phyloP scores from a whole-genome alignment of 2,797 vertebrate genomes.

The Apodemus agrarius region DNA sequence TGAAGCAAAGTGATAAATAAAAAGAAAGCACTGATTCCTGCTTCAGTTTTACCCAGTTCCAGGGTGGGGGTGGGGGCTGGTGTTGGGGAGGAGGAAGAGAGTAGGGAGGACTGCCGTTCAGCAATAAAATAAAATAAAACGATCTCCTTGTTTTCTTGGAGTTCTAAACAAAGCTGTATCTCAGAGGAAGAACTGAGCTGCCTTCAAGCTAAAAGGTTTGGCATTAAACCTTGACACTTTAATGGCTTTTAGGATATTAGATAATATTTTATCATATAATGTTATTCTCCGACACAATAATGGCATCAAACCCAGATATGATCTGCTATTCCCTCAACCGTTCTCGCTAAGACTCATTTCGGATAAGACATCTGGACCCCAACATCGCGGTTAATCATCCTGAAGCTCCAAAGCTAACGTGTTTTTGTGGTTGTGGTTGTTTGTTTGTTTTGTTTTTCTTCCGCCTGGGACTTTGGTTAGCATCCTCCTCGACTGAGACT shows the following conservation, averaged over 20 bases:
- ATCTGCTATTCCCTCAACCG: constrained; percentile 26
- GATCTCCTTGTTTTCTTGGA: constrained; percentile 63
- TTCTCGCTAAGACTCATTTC: neutral
- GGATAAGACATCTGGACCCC: constrained; percentile 3
- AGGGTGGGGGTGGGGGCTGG: rapidly evolving
- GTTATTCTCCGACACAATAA: constrained; percentile 39
- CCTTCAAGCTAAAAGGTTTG: constrained; percentile 41
- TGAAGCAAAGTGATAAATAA: constrained; percentile 55
- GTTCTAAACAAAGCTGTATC: constrained; percentile 32
- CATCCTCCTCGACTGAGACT: neutral
- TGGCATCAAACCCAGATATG: constrained; percentile 59
- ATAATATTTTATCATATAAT: constrained; percentile 61
- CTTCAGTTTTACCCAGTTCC: neutral
- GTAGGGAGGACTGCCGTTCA: neutral
- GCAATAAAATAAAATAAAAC: constrained; percentile 29
- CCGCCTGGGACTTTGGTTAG: constrained; percentile 17
- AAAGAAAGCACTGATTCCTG: constrained; percentile 47
- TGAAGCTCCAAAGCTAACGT: constrained; percentile 49
- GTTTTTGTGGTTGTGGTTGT: neutral
- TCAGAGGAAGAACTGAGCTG: neutral
- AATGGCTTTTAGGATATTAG: constrained; percentile 55
- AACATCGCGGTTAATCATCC: constrained; percentile 58
- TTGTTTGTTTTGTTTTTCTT: neutral
- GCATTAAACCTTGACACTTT: constrained; percentile 62
- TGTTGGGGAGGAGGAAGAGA: rapidly evolving